Base-by-base conservation (phyloP, 2,888 invertebrate species). In the Drosophila emarginata region DNA sequence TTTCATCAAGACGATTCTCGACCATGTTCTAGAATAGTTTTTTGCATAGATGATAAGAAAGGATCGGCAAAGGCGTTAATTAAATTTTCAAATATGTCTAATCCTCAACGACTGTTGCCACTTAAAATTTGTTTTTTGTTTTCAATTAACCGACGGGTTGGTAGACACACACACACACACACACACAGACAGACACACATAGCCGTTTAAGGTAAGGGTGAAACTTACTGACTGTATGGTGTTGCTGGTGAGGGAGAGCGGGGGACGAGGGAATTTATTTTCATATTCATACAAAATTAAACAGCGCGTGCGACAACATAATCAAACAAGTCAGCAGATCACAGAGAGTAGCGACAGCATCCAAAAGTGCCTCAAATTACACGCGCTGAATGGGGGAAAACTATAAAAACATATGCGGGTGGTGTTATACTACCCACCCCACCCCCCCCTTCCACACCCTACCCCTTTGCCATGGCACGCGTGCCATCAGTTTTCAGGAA, bases 241-340 rank as follows among this genome's bases (percentile, higher is more conserved):
- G 26, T n/a, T n/a, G 1, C 6, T 1, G 26, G 45, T 7, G 32
- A 36, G 51, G 52, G 26, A 14, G 39, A 57, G n/a, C n/a, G 56
- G 7, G 45, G 52, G 14, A 50, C n/a, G n/a, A 56, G 40, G 63
- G 57, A 61, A 67, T 75, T 71, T 80, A 81, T 75, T 79, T 79
- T 87, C 83, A 85, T 83, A 87, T 87, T 87, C 87, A 87, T 83
- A 76, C 73, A 79, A 85, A 82, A 82, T 89, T 89, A 88, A 89
- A 89, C 82, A 89, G 84, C 79, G 89, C 90, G 89, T 89, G 89
- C 89, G 89, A 89, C 89, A 89, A 89, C 89, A 89, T 89, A 89
- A 89, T 89, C 90, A 90, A 90, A 86, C 82, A 80, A 78, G 74
- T 67, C 76, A 66, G 62, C 76, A 66, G 64, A 53, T 62, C 45